Conservation (phyloP, 2,113 vertebrate species). For the Heptranchias perlo region DNA sequence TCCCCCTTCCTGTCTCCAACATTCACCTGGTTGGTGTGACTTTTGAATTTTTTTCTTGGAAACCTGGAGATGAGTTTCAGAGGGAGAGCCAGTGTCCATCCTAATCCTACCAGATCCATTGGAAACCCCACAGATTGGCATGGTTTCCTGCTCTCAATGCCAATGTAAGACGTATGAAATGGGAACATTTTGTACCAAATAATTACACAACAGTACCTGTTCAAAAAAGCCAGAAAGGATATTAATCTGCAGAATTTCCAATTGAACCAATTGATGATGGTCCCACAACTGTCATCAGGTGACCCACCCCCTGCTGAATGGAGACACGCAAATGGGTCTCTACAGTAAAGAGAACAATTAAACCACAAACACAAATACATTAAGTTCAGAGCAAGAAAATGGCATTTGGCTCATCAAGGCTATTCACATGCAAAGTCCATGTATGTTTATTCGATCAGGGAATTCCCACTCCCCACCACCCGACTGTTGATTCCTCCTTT, state of each 20-base stretch:
- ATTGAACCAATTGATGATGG: background rate
- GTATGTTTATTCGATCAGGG: no score
- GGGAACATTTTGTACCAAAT: background rate
- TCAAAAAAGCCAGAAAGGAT: background rate
- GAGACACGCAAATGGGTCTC: background rate
- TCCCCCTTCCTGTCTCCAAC: no score
- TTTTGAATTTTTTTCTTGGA: no score
- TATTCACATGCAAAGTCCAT: no score
- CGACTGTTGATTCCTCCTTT: no score
- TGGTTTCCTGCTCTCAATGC: background rate
- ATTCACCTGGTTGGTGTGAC: no score
- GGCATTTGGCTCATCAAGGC: no score
- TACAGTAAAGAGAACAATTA: background rate
- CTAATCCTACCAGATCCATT: background rate
- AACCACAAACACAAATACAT: background rate
- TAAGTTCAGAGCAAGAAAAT: no score
- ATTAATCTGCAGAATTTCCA: background rate
- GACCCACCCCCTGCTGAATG: background rate
- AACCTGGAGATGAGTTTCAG: no score
- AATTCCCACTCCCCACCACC: no score
- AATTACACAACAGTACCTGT: background rate
- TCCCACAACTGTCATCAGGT: background rate
- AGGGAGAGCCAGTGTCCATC: no score
- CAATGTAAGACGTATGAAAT: background rate
- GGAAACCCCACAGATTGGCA: background rate